phyloP scores from a whole-genome alignment of 2,888 invertebrate genomes.

The Lymantria dispar region DNA sequence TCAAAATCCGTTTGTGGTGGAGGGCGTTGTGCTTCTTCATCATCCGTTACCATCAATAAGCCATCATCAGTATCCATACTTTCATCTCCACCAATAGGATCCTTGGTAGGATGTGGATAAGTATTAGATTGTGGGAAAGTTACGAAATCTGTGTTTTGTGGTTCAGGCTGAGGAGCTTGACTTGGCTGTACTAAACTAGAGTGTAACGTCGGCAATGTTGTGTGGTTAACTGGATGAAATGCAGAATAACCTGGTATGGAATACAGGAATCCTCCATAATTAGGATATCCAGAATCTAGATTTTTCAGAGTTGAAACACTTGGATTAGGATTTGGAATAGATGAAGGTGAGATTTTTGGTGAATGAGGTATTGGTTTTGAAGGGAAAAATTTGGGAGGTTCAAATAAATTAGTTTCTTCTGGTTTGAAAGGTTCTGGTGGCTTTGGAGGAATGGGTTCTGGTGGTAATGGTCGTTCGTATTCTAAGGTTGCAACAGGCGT shows the following conservation, averaged over 20 bases:
- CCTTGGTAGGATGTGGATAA: background rate
- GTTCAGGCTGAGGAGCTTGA: conserved; percentile 43
- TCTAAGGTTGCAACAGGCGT: conserved; percentile 33
- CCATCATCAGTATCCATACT: conserved; percentile 33
- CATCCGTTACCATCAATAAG: conserved; percentile 14
- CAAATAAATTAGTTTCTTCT: conserved; percentile 44
- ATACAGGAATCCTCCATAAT: conserved; percentile 65
- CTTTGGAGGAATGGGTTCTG: conserved; percentile 47
- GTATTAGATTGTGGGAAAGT: conserved; percentile 19
- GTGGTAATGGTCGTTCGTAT: conserved; percentile 40
- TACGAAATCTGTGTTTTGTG: conserved; percentile 40
- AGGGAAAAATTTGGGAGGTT: conserved; percentile 53
- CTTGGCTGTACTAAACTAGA: conserved; percentile 47
- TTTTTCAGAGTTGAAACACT: conserved; percentile 63
- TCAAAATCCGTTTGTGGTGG: conserved; percentile 62
- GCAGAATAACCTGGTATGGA: conserved; percentile 75
- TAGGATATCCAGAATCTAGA: conserved; percentile 59
- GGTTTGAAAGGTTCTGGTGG: conserved; percentile 47
- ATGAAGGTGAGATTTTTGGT: conserved; percentile 74
- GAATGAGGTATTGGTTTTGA: conserved; percentile 63
- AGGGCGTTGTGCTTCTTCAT: conserved; percentile 13
- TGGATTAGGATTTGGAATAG: conserved; percentile 74
- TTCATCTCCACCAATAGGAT: conserved; percentile 17
- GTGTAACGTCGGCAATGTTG: conserved; percentile 35
- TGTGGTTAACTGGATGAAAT: conserved; percentile 59